These are phyloP conservation scores for Limanda limanda DNA, from an alignment of 2,113 vertebrate genomes.

Conservation along the genomic window DNA sequence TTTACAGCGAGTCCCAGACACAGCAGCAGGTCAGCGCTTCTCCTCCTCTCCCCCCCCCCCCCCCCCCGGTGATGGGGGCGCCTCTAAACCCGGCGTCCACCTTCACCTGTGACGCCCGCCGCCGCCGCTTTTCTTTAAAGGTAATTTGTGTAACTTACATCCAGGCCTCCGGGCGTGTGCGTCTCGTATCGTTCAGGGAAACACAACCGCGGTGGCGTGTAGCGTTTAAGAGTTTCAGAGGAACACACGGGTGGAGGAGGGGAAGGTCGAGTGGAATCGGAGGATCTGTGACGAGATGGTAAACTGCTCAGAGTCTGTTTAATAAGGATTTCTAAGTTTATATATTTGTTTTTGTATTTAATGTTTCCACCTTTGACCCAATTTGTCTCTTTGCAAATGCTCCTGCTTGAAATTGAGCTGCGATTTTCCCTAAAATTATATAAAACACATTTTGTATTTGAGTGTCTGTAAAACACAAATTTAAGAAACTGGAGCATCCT, in stretches of 20 bases:
- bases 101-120: conserved; percentile 50
- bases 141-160: conserved; percentile 58
- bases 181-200: conserved; percentile 62
- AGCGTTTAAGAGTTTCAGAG: conserved; percentile 63
- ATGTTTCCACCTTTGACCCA: too few species aligned
- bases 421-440: too few species aligned
- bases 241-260: not conserved
- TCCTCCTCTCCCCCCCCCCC: not conserved
- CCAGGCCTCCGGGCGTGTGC: conserved; percentile 4
- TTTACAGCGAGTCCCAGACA: conserved; percentile 50
- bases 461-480: too few species aligned
- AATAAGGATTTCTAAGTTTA: too few species aligned
- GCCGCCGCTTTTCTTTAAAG: conserved; percentile 19
- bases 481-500: too few species aligned
- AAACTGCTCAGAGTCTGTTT: conserved; percentile 9
- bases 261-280: conserved; percentile 38
- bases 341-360: too few species aligned
- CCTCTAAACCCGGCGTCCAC: conserved; percentile 24
- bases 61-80: not conserved
- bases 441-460: too few species aligned
- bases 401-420: too few species aligned
- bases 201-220: not conserved
- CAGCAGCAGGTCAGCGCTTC: conserved; percentile 27
- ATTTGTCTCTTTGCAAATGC: too few species aligned
- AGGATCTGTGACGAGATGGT: conserved; percentile 51